These are phyloP conservation scores for Pseudolycoriella hygida DNA, from an alignment of 2,888 invertebrate genomes.

Conservation along the genomic window DNA sequence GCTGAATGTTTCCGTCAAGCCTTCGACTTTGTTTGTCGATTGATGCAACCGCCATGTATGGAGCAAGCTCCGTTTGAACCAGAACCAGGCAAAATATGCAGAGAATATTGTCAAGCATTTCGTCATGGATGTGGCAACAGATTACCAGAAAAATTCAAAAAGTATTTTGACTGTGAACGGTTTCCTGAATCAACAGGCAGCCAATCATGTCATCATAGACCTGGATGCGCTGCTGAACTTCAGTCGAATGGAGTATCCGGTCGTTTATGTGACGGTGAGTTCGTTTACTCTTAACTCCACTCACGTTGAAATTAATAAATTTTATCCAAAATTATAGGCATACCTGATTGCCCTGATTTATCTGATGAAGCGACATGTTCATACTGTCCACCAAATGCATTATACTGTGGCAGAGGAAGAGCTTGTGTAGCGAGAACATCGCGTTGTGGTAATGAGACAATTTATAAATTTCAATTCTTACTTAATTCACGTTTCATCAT, in stretches of 20 bases:
- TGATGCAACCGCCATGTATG: slow-evolving; percentile 66
- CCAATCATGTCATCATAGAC: slow-evolving; percentile 58
- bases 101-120: slow-evolving; percentile 71
- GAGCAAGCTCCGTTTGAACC: slow-evolving; percentile 39
- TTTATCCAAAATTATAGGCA: neutral
- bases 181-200: slow-evolving; percentile 64
- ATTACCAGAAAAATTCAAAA: slow-evolving; percentile 48
- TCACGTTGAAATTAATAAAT: no score
- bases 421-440: slow-evolving; percentile 52
- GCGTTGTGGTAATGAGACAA: slow-evolving; percentile 33
- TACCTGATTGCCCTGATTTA: slow-evolving; percentile 64
- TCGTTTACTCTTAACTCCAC: no score
- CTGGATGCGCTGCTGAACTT: slow-evolving; percentile 62
- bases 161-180: slow-evolving; percentile 55
- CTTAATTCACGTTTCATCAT: no score
- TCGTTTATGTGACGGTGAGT: slow-evolving; percentile 59
- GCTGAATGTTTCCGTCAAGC: slow-evolving; percentile 78
- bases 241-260: slow-evolving; percentile 57
- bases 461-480: no score
- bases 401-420: slow-evolving; percentile 66
- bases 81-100: slow-evolving; percentile 35
- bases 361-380: slow-evolving; percentile 65
- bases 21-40: slow-evolving; percentile 75
- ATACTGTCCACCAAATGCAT: slow-evolving; percentile 51
- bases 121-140: slow-evolving; percentile 66